phyloP scores from a whole-genome alignment of 2,113 vertebrate genomes.

The Lepus timidus region DNA sequence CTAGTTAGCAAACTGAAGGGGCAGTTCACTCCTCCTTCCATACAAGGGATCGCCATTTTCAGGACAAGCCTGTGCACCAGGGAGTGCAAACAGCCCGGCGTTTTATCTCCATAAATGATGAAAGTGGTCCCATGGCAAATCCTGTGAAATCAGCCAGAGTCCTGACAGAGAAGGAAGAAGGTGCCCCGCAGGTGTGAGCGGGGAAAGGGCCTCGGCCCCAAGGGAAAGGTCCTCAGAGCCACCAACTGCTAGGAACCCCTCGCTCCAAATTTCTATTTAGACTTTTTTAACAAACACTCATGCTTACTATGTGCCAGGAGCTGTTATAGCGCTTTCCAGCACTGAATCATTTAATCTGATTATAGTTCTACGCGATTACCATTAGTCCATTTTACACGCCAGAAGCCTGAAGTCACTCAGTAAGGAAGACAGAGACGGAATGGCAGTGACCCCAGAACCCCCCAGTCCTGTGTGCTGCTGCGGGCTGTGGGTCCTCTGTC shows the following conservation, averaged over 20 bases:
- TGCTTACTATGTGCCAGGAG: not conserved
- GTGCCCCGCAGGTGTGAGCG: accelerated
- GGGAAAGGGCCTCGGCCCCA: not conserved
- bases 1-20: not conserved
- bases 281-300: not conserved
- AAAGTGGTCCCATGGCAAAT: not conserved
- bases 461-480: not conserved
- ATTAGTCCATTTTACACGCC: not conserved
- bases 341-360: not conserved
- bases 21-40: not conserved
- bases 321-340: not conserved
- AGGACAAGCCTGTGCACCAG: not conserved
- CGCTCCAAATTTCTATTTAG: not conserved
- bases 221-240: not conserved
- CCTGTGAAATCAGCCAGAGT: not conserved
- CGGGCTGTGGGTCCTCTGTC: not conserved
- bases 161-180: not conserved
- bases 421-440: not conserved
- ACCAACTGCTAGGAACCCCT: not conserved
- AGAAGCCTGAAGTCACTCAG: not conserved
- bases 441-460: not conserved
- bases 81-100: not conserved
- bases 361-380: not conserved
- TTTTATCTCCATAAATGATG: not conserved
- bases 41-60: not conserved